phyloP scores from a whole-genome alignment of 2,888 invertebrate species.

The Gymnosoma rotundatum region DNA sequence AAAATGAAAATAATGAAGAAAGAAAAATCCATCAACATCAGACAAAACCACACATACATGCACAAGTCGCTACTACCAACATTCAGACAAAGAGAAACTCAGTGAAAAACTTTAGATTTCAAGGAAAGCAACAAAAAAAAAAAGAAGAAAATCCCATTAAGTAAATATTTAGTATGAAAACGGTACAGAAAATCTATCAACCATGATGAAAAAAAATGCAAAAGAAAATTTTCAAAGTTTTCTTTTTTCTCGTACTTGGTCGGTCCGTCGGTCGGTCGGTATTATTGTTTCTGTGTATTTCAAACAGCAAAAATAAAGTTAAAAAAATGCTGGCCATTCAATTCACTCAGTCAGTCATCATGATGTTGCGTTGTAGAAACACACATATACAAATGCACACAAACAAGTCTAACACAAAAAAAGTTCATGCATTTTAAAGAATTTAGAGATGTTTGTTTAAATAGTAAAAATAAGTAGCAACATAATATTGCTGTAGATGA shows the following conservation, averaged over 20 bases:
- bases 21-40: slow-evolving; percentile 50
- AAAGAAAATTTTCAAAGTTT: slow-evolving; percentile 53
- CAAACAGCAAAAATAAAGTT: slow-evolving; percentile 9
- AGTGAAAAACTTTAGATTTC: slow-evolving; percentile 58
- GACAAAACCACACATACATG: slow-evolving; percentile 40
- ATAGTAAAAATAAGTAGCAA: too few species aligned
- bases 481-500: background rate
- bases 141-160: slow-evolving; percentile 51
- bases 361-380: slow-evolving; percentile 29
- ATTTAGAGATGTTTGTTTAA: background rate
- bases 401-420: slow-evolving; percentile 10
- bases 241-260: slow-evolving; percentile 9
- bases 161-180: slow-evolving; percentile 68
- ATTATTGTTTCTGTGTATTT: slow-evolving; percentile 28
- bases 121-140: too few species aligned
- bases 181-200: slow-evolving; percentile 66
- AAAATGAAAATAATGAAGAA: slow-evolving; percentile 42
- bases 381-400: background rate
- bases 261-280: slow-evolving; percentile 11
- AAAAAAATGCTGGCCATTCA: slow-evolving; percentile 53
- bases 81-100: slow-evolving; percentile 55
- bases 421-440: slow-evolving; percentile 32
- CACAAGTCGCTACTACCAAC: slow-evolving; percentile 22
- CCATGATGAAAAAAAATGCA: slow-evolving; percentile 58
- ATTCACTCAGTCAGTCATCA: slow-evolving; percentile 42